Conservation (phyloP, 2,888 invertebrate genomes). For the Tipula unca region DNA sequence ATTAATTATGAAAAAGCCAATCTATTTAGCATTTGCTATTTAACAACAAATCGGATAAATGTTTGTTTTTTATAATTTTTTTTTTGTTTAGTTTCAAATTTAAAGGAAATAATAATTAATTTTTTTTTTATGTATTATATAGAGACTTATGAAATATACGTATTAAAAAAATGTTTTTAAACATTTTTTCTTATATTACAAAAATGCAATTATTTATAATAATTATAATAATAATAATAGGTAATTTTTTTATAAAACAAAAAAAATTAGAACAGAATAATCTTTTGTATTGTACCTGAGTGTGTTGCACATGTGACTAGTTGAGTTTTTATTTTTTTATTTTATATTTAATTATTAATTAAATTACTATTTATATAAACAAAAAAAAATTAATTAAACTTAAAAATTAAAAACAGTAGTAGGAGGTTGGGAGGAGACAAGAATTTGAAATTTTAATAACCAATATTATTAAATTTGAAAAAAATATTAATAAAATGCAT, state of each 20-base stretch:
- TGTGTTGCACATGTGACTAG: conserved; percentile 33
- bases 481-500: neutral
- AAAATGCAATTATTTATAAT: conserved; percentile 2
- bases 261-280: conserved; percentile 23
- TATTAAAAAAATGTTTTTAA: neutral
- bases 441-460: neutral
- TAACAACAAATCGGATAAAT: conserved; percentile 14
- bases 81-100: neutral
- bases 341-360: conserved; percentile 1
- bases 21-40: neutral
- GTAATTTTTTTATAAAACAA: conserved; percentile 19
- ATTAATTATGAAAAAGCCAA: neutral
- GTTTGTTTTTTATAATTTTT: neutral
- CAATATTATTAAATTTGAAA: neutral
- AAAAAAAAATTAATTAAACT: neutral
- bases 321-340: conserved; percentile 27
- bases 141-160: neutral
- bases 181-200: neutral
- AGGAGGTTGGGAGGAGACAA: neutral
- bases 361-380: neutral
- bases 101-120: neutral
- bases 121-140: neutral
- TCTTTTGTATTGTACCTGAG: conserved; percentile 31
- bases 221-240: neutral
- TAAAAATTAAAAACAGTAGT: neutral